These are phyloP conservation scores for Halcyon leucocephala DNA, from an alignment of 2,797 vertebrate genomes.

Conservation along the genomic window DNA sequence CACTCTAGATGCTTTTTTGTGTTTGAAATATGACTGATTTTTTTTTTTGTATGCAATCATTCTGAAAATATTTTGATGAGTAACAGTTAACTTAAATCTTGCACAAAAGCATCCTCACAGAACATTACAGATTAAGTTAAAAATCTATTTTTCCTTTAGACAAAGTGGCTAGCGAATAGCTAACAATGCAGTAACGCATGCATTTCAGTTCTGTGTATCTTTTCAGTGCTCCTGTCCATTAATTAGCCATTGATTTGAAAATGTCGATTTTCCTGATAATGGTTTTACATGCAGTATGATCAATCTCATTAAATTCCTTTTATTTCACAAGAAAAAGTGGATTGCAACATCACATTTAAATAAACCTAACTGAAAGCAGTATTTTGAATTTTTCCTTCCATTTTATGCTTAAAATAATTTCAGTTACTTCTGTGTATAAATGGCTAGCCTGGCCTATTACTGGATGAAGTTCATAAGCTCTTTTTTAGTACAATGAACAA, in stretches of 20 bases:
- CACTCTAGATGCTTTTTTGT: background rate
- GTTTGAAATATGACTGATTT: background rate
- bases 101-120: background rate
- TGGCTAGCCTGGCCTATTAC: background rate
- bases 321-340: conserved; percentile 7
- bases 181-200: background rate
- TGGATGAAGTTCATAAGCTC: background rate
- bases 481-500: background rate
- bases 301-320: conserved; percentile 45
- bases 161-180: background rate
- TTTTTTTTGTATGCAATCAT: background rate
- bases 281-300: conserved; percentile 23
- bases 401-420: conserved; percentile 12
- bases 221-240: conserved; percentile 8
- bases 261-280: conserved; percentile 11
- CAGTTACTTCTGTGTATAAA: background rate
- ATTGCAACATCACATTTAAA: background rate
- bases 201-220: background rate
- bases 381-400: conserved; percentile 12
- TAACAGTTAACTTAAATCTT: background rate
- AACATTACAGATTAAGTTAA: conserved; percentile 6
- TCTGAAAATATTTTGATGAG: conserved; percentile 6
- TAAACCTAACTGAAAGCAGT: background rate
- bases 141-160: conserved; percentile 30
- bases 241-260: conserved; percentile 45